These are phyloP conservation scores for Diachasmimorpha longicaudata DNA, from an alignment of 1,140 invertebrate species.

Conservation along the genomic window DNA sequence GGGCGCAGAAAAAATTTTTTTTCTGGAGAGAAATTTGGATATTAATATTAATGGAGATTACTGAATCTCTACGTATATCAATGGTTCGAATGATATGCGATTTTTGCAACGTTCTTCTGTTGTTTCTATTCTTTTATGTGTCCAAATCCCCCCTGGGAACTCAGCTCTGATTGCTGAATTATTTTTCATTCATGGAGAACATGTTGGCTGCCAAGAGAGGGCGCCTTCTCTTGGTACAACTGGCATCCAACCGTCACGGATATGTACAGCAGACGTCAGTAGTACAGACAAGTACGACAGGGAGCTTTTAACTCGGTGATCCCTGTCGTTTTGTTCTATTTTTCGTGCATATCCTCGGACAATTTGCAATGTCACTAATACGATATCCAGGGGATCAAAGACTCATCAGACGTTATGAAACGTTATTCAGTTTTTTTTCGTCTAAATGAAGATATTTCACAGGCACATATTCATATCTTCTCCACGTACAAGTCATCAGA, in stretches of 20 bases:
- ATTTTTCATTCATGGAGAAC: slow-evolving; percentile 2
- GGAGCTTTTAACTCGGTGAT: neutral
- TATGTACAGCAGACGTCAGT: neutral
- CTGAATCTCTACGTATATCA: neutral
- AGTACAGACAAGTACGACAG: neutral
- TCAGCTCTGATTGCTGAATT: neutral
- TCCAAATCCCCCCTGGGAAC: neutral
- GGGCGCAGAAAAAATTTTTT: no score
- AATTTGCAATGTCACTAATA: neutral
- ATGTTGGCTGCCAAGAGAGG: neutral
- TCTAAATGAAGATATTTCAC: no score
- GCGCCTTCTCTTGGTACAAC: neutral
- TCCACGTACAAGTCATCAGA: no score
- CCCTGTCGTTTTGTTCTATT: neutral
- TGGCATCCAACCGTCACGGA: neutral
- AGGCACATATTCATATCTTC: no score
- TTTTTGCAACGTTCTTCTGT: no score
- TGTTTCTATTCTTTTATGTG: neutral
- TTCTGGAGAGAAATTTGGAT: no score
- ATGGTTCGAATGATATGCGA: neutral
- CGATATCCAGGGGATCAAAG: neutral
- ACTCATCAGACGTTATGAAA: neutral
- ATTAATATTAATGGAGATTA: no score
- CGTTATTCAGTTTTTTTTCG: neutral
- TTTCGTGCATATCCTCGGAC: neutral